Base-by-base conservation (phyloP, 2,888 invertebrate species). In the Tachina grossa region DNA sequence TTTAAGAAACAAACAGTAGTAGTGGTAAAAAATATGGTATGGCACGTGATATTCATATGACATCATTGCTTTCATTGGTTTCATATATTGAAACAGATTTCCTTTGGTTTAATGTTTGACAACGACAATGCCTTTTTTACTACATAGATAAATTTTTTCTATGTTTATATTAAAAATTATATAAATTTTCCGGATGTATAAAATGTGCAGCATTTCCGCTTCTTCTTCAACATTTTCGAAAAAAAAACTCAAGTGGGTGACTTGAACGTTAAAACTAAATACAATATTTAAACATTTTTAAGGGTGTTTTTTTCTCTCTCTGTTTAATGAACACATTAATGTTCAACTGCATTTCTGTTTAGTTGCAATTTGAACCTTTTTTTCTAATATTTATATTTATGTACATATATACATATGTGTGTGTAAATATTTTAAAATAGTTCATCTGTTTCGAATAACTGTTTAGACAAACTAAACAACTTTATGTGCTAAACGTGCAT, bases 1-100 rank as follows among this genome's bases (percentile, higher is more conserved):
- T 66, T 49, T 47, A 8, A 41, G 22, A 57, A 75, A 39, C 9
- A 16, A 68, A 22, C 9, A 49, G 6, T 39, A 77, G 10, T 19
- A 53, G 65, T 22, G 45, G 10, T 9, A 14, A 11, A 59, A 74
- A 31, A 16, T 13, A 31, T 31, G 31, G 6, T 51, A 10, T 61
- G 66, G 72, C 84, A 84, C 76, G 77, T 81, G 81, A 84, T 72
- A 61, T 47, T 43, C n/a, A 69, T 59, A 77, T 81, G 84, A 81
- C 77, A 77, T 84, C 77, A 81, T 51, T 51, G 49, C 19, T 19
- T 22, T 9, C 51, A 74, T 51, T 51, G 49, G 39, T 19, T 22
- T 9, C 51, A 74, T 39, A 49, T 49, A 11, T 43, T 14, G 45
- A 47, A 43, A 66, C 31, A 41, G 68, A 43, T 66, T 78, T 61